Percentiles rank a stretch among this genome's conserved stretches.
These are phyloP conservation scores for Octomys mimax DNA, from an alignment of 2,797 vertebrate genomes.

Conservation along the genomic window DNA sequence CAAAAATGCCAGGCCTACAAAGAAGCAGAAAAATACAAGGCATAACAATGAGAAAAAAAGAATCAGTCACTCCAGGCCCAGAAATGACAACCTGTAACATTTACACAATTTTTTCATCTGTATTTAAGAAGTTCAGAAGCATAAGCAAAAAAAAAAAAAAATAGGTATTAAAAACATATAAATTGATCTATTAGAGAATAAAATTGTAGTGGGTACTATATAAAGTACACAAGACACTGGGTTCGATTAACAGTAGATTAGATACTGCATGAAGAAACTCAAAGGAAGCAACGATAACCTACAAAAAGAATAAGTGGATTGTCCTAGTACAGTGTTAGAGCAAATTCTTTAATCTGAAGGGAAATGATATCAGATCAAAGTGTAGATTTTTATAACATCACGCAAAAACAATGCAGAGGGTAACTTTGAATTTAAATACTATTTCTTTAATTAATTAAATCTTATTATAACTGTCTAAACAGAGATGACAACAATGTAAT, in stretches of 20 bases:
- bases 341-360: background rate
- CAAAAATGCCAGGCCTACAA: background rate
- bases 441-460: background rate
- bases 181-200: background rate
- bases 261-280: background rate
- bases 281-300: background rate
- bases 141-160: background rate
- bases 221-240: background rate
- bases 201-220: background rate
- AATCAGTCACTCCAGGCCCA: background rate
- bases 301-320: background rate
- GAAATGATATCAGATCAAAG: background rate
- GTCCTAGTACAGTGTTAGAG: background rate
- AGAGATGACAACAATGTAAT: background rate
- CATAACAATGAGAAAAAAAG: background rate
- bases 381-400: background rate
- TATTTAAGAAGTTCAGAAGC: background rate
- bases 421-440: background rate
- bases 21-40: background rate
- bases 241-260: background rate
- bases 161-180: background rate
- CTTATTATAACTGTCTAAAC: background rate
- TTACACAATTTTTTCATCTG: background rate
- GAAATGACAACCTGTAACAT: background rate
- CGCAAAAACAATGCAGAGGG: background rate